These are phyloP conservation scores for Lates japonicus DNA, from an alignment of 2,797 vertebrate species.

Conservation along the genomic window DNA sequence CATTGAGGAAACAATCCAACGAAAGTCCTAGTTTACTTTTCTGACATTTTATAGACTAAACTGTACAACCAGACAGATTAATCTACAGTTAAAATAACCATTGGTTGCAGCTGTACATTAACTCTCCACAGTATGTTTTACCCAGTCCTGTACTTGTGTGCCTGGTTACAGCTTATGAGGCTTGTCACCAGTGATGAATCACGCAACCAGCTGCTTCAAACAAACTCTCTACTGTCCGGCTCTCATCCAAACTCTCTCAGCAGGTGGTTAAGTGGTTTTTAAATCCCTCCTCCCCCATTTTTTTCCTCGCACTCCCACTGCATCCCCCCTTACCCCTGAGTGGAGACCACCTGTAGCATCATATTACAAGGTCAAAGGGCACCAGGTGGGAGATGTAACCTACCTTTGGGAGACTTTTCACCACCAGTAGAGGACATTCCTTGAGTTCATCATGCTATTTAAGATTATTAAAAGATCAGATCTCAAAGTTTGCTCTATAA, in stretches of 20 bases:
- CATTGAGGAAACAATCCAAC: too few relatives aligned
- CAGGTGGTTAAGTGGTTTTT: conserved; percentile 62
- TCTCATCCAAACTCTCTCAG: conserved; percentile 36
- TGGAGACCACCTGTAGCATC: conserved; percentile 53
- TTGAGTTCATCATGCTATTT: neutral
- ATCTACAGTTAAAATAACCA: neutral
- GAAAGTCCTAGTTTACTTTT: too few relatives aligned
- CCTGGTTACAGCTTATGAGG: conserved; percentile 3
- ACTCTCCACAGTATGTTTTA: neutral
- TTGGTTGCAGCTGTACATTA: neutral
- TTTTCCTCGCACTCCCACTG: too few relatives aligned
- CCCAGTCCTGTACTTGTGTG: neutral
- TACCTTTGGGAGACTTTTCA: neutral
- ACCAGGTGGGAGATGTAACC: conserved; percentile 26
- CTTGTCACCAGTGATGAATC: conserved; percentile 35
- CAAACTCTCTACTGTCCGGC: conserved; percentile 30
- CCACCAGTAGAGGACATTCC: neutral
- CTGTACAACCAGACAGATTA: neutral
- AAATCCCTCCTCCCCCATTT: neutral
- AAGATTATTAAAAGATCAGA: neutral
- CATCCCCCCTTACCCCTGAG: neutral
- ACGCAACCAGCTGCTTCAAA: conserved; percentile 44
- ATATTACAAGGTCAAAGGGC: conserved; percentile 36
- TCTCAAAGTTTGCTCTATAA: neutral
- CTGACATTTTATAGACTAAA: neutral